Conservation (phyloP, 2,797 vertebrate genomes). For the Coregonus ussuriensis region DNA sequence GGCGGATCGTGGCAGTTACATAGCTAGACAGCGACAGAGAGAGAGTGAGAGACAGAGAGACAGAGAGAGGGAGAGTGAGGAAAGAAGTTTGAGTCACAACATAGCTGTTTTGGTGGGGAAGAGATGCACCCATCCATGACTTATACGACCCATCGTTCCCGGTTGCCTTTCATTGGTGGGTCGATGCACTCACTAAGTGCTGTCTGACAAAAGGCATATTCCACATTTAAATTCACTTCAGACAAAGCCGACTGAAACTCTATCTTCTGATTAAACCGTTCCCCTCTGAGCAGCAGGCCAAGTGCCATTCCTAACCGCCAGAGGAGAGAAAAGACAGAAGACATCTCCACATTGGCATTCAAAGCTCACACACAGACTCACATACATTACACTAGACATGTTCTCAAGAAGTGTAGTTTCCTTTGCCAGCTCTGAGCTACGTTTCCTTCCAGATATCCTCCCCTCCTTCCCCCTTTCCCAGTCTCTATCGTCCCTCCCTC, state of each 20-base stretch:
- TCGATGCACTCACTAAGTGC: constrained; percentile 66
- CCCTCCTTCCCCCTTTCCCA: constrained; percentile 7
- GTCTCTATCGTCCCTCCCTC: constrained; percentile 17
- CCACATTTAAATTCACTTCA: constrained; percentile 64
- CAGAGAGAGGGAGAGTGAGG: background rate
- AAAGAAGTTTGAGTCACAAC: background rate
- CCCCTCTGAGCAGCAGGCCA: constrained; percentile 36
- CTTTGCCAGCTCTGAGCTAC: constrained; percentile 20
- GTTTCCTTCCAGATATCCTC: constrained; percentile 26
- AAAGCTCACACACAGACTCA: constrained; percentile 10
- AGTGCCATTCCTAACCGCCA: constrained; percentile 48
- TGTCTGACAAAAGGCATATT: constrained; percentile 67
- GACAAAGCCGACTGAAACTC: constrained; percentile 55
- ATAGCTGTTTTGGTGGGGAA: background rate
- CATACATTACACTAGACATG: constrained; percentile 19
- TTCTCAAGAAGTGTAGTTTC: background rate
- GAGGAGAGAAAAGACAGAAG: constrained; percentile 1
- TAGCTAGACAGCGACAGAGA: background rate
- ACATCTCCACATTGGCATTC: background rate
- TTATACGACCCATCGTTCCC: constrained; percentile 34
- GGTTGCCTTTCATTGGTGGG: constrained; percentile 54
- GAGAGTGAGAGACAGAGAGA: background rate
- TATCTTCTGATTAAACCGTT: constrained; percentile 49
- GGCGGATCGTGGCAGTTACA: background rate
- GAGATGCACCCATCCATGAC: constrained; percentile 28